Percentiles rank a stretch among this genome's conserved stretches.
phyloP scores from a whole-genome alignment of 1,140 invertebrate species.

The Mercenaria mercenaria region DNA sequence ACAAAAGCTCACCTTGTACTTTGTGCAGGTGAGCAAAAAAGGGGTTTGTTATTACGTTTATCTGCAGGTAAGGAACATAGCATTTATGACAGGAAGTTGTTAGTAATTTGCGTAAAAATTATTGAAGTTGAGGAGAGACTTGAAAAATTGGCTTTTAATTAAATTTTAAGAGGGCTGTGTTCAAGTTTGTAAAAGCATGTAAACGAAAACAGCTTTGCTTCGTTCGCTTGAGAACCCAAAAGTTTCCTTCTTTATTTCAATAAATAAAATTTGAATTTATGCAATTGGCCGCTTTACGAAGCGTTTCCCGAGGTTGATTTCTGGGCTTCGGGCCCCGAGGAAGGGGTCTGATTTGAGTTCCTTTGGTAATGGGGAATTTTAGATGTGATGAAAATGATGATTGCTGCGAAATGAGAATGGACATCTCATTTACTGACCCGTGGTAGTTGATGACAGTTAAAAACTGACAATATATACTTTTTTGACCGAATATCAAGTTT shows the following conservation, averaged over 20 bases:
- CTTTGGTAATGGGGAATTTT: background rate
- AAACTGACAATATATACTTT: background rate
- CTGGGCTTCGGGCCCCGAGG: background rate
- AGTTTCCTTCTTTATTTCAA: background rate
- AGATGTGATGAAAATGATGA: background rate
- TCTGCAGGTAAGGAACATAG: too few relatives aligned
- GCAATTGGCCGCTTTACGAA: background rate
- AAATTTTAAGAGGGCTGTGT: background rate
- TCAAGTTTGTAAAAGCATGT: background rate
- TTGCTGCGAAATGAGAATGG: background rate
- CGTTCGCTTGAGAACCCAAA: background rate
- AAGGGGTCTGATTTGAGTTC: background rate
- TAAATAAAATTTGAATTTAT: background rate
- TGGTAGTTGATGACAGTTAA: background rate
- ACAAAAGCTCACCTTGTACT: too few relatives aligned
- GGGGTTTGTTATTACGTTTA: background rate
- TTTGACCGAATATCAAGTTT: background rate
- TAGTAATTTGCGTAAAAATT: too few relatives aligned
- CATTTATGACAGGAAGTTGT: background rate
- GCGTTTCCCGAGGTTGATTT: background rate
- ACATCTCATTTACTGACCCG: background rate
- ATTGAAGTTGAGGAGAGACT: too few relatives aligned
- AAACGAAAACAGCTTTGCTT: background rate
- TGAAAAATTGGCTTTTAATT: background rate
- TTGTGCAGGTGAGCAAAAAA: too few relatives aligned